A percentile compares a stretch with the other conserved stretches of the same genome.
These are phyloP conservation scores for Myzus persicae DNA, from an alignment of 1,140 invertebrate species.

Conservation along the genomic window DNA sequence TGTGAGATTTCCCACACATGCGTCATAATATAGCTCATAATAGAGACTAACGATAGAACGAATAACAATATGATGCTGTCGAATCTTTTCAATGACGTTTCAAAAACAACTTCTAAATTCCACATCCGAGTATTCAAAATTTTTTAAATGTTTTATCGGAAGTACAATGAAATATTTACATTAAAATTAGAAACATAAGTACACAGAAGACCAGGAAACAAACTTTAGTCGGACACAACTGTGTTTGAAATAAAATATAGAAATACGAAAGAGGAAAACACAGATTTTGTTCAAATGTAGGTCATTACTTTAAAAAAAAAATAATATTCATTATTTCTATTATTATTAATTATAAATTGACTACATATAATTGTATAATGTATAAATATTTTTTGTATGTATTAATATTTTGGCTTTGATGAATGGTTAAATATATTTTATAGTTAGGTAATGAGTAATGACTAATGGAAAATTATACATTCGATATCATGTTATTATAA, in stretches of 20 bases:
- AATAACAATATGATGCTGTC: not conserved
- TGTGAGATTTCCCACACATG: too few species aligned
- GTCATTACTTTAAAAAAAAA: too few species aligned
- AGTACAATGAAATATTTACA: not conserved
- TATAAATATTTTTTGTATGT: too few species aligned
- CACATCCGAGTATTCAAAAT: not conserved
- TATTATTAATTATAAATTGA: not conserved
- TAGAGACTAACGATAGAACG: not conserved
- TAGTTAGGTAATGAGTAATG: not conserved
- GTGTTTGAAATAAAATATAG: not conserved
- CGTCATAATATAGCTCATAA: not conserved
- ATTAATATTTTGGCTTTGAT: not conserved
- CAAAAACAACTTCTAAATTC: not conserved
- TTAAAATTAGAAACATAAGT: not conserved
- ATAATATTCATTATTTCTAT: not conserved
- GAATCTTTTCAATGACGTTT: not conserved
- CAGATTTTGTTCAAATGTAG: too few species aligned
- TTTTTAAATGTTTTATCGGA: not conserved
- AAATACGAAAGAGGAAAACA: too few species aligned
- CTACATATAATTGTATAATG: not conserved
- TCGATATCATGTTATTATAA: not conserved
- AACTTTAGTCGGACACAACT: not conserved
- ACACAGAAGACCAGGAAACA: not conserved
- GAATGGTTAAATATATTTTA: not conserved
- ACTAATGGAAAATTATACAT: not conserved